Evolutionary conservation across 2,797 vertebrate species (phyloP).

Genomic region (Myiotriccus ornatus): DNA sequence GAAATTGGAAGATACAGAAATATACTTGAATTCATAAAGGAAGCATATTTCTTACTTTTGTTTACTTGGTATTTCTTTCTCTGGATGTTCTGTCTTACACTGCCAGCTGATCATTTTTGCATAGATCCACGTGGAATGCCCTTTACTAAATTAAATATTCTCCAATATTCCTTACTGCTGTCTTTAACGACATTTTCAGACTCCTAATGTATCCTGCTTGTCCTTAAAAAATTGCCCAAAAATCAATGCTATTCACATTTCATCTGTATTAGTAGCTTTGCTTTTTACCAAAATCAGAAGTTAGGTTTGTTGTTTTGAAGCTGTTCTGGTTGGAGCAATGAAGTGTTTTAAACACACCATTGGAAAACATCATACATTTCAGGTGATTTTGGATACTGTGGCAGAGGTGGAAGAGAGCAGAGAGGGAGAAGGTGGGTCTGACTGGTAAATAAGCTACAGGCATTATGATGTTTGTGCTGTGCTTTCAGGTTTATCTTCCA

Average conservation of each 20-base stretch:
- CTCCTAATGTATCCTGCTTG: not conserved
- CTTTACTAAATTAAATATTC: constrained; percentile 23
- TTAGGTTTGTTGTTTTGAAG: not conserved
- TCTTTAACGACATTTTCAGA: not conserved
- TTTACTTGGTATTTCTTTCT: not conserved
- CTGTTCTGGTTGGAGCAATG: not conserved
- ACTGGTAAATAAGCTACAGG: not conserved
- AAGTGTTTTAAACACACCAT: not conserved
- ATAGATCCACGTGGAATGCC: not conserved
- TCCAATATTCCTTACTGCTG: not conserved
- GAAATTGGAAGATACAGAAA: not conserved
- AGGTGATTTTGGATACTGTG: not conserved
- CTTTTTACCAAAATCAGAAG: not conserved
- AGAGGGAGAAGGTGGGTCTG: not conserved
- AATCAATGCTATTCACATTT: constrained; percentile 1
- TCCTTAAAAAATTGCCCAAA: not conserved
- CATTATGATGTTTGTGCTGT: not conserved
- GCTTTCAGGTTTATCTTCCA: not conserved
- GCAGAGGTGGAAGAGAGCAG: not conserved
- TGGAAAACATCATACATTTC: not conserved
- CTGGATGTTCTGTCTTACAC: not conserved
- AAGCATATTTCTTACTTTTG: not conserved
- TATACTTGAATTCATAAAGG: not conserved
- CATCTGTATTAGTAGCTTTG: not conserved
- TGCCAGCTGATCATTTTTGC: not conserved